Percentiles rank a stretch among this genome's conserved stretches.
Evolutionary conservation across 2,888 invertebrate species (phyloP).

Genomic region (Drosophila mulleri): DNA sequence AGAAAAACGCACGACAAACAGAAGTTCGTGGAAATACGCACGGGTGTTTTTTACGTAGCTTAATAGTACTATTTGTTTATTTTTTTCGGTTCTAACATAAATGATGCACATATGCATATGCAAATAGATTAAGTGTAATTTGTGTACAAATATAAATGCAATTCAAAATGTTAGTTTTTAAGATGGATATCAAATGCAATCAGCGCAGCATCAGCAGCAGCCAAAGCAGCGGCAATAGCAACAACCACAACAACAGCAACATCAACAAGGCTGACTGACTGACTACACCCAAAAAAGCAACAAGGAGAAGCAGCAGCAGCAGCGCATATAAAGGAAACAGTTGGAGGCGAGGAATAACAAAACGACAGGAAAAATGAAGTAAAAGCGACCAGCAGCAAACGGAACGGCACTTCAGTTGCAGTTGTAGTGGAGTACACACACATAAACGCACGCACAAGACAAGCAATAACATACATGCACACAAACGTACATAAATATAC

Average conservation of each 20-base stretch:
- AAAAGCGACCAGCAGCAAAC: constrained; percentile 50
- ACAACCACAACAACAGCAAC: constrained; percentile 20
- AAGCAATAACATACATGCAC: constrained; percentile 1
- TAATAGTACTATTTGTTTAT: constrained; percentile 61
- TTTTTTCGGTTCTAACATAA: constrained; percentile 58
- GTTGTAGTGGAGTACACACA: constrained; percentile 40
- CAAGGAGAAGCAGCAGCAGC: constrained; percentile 18
- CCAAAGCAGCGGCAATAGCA: constrained; percentile 14
- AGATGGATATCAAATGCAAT: constrained; percentile 53
- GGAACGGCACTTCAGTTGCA: constrained; percentile 64
- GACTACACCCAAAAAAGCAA: constrained; percentile 57
- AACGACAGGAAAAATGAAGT: constrained; percentile 64
- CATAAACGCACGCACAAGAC: not conserved
- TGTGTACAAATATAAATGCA: constrained; percentile 35
- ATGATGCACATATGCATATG: constrained; percentile 37
- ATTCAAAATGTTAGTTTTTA: constrained; percentile 42
- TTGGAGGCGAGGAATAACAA: constrained; percentile 44
- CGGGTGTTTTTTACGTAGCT: constrained; percentile 59
- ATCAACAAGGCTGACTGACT: constrained; percentile 56
- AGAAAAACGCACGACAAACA: constrained; percentile 50
- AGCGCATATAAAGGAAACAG: constrained; percentile 38
- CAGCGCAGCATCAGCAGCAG: constrained; percentile 41
- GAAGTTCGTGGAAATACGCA: constrained; percentile 55
- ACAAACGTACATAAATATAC: constrained; percentile 23
- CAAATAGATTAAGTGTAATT: constrained; percentile 39